Percentiles rank a stretch among this genome's conserved stretches.
Evolutionary conservation across 2,888 invertebrate species (phyloP).

Genomic region (Nephrotoma flavescens): DNA sequence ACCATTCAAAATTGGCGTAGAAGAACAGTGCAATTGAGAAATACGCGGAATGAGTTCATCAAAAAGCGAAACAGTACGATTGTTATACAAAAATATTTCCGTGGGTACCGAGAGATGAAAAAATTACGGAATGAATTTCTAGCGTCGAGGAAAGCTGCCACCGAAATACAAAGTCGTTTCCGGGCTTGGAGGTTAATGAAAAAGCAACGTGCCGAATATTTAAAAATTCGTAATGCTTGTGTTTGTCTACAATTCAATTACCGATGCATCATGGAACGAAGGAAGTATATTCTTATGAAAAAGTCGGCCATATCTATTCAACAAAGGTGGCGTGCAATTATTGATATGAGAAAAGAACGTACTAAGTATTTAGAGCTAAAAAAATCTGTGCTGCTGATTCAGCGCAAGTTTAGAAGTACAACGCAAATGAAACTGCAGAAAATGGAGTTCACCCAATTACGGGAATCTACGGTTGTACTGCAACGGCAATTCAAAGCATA

Average conservation of each 20-base stretch:
- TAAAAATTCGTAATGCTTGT: background rate
- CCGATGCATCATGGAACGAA: slow-evolving; percentile 16
- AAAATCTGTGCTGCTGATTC: slow-evolving; percentile 23
- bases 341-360: slow-evolving; percentile 15
- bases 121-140: slow-evolving; percentile 15
- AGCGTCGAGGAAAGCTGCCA: slow-evolving; percentile 12
- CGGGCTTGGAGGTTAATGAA: background rate
- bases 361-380: slow-evolving; percentile 16
- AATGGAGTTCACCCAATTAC: slow-evolving; percentile 16
- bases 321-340: slow-evolving; percentile 25
- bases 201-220: slow-evolving; percentile 18
- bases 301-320: slow-evolving; percentile 20
- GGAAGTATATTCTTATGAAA: slow-evolving; percentile 15
- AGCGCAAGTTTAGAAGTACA: slow-evolving; percentile 29
- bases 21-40: slow-evolving; percentile 5
- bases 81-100: slow-evolving; percentile 26
- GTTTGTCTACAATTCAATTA: slow-evolving; percentile 7
- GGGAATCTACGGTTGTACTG: background rate
- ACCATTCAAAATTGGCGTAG: slow-evolving; percentile 8
- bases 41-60: background rate
- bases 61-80: slow-evolving; percentile 14
- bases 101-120: slow-evolving; percentile 15
- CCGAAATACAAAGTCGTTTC: slow-evolving; percentile 24
- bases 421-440: slow-evolving; percentile 14
- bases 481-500: slow-evolving; percentile 7